Percentiles rank a stretch among this genome's conserved stretches.
Evolutionary conservation across 2,888 invertebrate species (phyloP).

Genomic region (Acronicta leporina): DNA sequence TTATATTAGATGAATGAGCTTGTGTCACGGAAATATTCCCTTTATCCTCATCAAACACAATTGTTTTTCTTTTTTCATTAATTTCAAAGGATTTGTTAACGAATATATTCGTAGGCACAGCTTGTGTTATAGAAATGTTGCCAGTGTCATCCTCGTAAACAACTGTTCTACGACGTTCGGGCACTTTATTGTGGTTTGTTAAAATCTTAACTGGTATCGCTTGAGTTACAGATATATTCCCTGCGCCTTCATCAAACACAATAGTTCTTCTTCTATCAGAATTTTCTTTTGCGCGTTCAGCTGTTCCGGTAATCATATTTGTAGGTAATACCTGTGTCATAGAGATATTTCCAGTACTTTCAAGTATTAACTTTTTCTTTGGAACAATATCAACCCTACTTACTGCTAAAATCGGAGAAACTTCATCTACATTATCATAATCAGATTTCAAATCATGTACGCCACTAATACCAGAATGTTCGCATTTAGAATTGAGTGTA

Average conservation of each 20-base stretch:
- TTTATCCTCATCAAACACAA: slow-evolving; percentile 40
- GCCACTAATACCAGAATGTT: slow-evolving; percentile 25
- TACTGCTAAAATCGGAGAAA: slow-evolving; percentile 24
- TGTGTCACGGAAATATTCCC: slow-evolving; percentile 64
- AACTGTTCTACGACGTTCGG: slow-evolving; percentile 17
- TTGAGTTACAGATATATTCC: slow-evolving; percentile 54
- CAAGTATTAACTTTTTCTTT: slow-evolving; percentile 49
- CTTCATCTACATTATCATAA: slow-evolving; percentile 17
- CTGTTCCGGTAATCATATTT: slow-evolving; percentile 42
- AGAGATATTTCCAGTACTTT: slow-evolving; percentile 59
- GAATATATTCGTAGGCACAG: slow-evolving; percentile 44
- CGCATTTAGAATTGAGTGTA: slow-evolving; percentile 38
- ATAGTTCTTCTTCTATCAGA: slow-evolving; percentile 56
- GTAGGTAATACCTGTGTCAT: slow-evolving; percentile 60
- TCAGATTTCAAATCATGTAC: slow-evolving; percentile 19
- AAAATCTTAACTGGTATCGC: slow-evolving; percentile 30
- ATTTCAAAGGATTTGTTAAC: neutral
- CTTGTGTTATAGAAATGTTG: slow-evolving; percentile 50
- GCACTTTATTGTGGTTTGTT: neutral
- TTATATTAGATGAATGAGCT: slow-evolving; percentile 54
- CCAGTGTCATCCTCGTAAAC: slow-evolving; percentile 24
- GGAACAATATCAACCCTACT: slow-evolving; percentile 25
- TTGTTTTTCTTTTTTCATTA: slow-evolving; percentile 19
- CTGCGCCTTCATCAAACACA: slow-evolving; percentile 54
- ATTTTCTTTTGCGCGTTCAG: slow-evolving; percentile 9